Conservation (phyloP, 2,888 invertebrate species). For the Pseudolycoriella hygida region DNA sequence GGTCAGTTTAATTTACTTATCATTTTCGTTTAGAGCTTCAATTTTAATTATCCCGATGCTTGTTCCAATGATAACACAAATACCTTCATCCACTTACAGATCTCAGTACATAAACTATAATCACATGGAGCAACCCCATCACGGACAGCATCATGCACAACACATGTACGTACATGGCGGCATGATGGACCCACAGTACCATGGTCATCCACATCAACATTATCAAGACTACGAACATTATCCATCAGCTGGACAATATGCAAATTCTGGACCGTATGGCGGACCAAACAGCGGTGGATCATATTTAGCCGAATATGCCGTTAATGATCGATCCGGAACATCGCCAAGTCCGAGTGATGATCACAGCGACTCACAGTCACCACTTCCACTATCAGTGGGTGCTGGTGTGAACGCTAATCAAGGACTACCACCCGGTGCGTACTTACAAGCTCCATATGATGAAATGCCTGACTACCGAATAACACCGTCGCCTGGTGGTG, state of each 20-base stretch:
- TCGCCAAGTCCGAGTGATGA: conserved; percentile 37
- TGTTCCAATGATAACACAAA: too few species aligned
- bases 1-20: conserved; percentile 4
- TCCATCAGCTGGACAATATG: conserved; percentile 28
- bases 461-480: conserved; percentile 36
- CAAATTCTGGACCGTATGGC: conserved; percentile 24
- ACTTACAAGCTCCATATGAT: conserved; percentile 35
- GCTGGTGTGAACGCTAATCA: background rate
- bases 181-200: conserved; percentile 19
- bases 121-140: conserved; percentile 16
- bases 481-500: conserved; percentile 43
- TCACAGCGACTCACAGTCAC: conserved; percentile 35
- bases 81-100: too few species aligned
- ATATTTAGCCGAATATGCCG: conserved; percentile 25
- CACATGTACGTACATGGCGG: conserved; percentile 14
- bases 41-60: too few species aligned
- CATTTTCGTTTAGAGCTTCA: too few species aligned
- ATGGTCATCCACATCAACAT: conserved; percentile 18
- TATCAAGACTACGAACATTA: conserved; percentile 42
- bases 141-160: conserved; percentile 11
- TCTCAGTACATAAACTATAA: conserved; percentile 32
- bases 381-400: conserved; percentile 21
- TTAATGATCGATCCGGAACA: conserved; percentile 30
- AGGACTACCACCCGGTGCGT: conserved; percentile 27
- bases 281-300: conserved; percentile 14